These are phyloP conservation scores for Hemithea aestivaria DNA, from an alignment of 2,888 invertebrate species.

Conservation along the genomic window DNA sequence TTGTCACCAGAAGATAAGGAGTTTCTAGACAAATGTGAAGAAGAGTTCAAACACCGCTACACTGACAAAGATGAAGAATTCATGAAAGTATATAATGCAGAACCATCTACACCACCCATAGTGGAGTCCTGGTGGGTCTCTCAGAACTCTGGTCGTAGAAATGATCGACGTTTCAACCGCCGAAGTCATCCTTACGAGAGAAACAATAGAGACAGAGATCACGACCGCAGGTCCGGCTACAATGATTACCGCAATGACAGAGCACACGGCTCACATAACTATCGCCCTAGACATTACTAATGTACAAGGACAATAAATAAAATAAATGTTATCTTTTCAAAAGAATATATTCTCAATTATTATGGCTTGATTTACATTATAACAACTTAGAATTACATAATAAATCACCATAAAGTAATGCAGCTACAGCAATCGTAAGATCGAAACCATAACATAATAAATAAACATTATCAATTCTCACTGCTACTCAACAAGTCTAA, in stretches of 20 bases:
- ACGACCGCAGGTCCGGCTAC: conserved; percentile 30
- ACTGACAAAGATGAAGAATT: conserved; percentile 82
- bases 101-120: conserved; percentile 76
- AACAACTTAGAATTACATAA: conserved; percentile 78
- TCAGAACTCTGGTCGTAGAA: conserved; percentile 45
- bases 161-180: conserved; percentile 49
- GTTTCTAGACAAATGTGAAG: conserved; percentile 81
- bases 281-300: conserved; percentile 32
- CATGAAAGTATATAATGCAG: conserved; percentile 65
- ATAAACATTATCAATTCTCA: conserved; percentile 70
- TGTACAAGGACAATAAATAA: conserved; percentile 26
- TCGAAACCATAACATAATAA: conserved; percentile 69
- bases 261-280: conserved; percentile 29
- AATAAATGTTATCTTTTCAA: conserved; percentile 54
- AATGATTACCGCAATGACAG: conserved; percentile 31
- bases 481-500: conserved; percentile 74
- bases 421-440: conserved; percentile 68
- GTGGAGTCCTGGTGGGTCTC: conserved; percentile 76
- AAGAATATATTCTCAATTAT: conserved; percentile 79
- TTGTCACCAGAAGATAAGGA: conserved; percentile 78
- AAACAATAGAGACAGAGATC: conserved; percentile 28
- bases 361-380: conserved; percentile 79
- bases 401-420: conserved; percentile 75
- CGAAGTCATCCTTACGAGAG: conserved; percentile 41
- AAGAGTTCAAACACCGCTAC: conserved; percentile 80